These are phyloP conservation scores for Psix sp. DNA, from an alignment of 1,140 invertebrate genomes.

Conservation along the genomic window DNA sequence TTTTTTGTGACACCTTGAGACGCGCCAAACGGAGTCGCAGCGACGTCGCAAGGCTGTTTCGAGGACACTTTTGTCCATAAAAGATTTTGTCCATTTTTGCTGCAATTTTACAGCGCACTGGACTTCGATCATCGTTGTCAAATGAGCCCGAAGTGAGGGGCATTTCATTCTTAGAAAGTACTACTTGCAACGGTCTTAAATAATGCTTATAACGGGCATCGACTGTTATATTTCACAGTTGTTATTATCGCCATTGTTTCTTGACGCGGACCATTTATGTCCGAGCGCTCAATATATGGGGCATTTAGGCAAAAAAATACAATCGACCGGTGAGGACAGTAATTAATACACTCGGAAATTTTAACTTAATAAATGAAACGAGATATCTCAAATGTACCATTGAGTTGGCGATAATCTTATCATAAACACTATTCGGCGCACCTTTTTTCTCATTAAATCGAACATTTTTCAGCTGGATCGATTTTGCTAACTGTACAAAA, in stretches of 20 bases:
- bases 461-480: too few relatives aligned
- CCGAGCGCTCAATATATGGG: conserved; percentile 34
- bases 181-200: conserved; percentile 32
- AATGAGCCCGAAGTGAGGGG: conserved; percentile 4
- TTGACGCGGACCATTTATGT: conserved; percentile 44
- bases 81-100: neutral
- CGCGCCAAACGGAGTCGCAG: too few relatives aligned
- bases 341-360: too few relatives aligned
- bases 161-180: conserved; percentile 49
- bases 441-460: too few relatives aligned
- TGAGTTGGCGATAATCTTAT: too few relatives aligned
- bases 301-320: too few relatives aligned
- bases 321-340: too few relatives aligned
- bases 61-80: neutral
- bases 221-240: conserved; percentile 36
- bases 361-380: too few relatives aligned
- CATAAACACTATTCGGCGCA: too few relatives aligned
- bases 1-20: conserved; percentile 16
- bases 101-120: conserved; percentile 1
- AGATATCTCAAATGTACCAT: too few relatives aligned
- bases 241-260: conserved; percentile 46
- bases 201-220: conserved; percentile 40
- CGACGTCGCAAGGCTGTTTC: neutral
- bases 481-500: too few relatives aligned
- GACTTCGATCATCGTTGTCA: conserved; percentile 35